Percentiles rank a stretch among this genome's conserved stretches.
Evolutionary conservation across 1,140 invertebrate species (phyloP).

Genomic region (Zaprionus ornatus): DNA sequence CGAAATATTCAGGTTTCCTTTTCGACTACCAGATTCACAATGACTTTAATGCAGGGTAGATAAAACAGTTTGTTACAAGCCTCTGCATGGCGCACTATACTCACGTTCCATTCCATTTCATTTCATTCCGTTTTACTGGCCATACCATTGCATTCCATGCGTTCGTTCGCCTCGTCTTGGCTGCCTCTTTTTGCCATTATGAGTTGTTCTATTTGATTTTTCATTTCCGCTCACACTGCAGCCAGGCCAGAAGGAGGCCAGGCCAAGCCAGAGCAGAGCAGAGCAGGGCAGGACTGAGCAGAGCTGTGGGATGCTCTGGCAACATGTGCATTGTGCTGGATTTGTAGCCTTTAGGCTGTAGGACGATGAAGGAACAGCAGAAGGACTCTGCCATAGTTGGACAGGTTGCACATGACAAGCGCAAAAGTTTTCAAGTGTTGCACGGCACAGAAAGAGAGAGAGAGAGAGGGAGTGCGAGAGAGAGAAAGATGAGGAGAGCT

Average conservation of each 20-base stretch:
- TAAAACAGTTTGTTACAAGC: too few relatives aligned
- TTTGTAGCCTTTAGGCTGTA: slow-evolving; percentile 73
- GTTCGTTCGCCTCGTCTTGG: neutral
- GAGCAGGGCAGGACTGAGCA: neutral
- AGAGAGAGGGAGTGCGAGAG: neutral
- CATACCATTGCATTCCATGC: neutral
- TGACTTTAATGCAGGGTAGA: neutral
- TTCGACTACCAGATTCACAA: neutral
- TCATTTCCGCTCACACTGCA: slow-evolving; percentile 63
- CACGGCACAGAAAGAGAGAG: slow-evolving; percentile 1
- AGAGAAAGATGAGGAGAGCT: neutral
- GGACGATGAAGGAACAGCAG: slow-evolving; percentile 40
- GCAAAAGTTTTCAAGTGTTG: slow-evolving; percentile 74
- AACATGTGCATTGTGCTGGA: slow-evolving; percentile 75
- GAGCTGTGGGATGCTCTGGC: slow-evolving; percentile 12
- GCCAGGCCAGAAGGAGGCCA: neutral
- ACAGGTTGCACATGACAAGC: slow-evolving; percentile 79
- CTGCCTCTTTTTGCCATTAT: slow-evolving; percentile 57
- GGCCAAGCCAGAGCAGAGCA: neutral
- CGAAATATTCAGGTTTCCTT: neutral
- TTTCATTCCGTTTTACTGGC: neutral
- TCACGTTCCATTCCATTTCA: slow-evolving; percentile 11
- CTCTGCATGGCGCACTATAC: too few relatives aligned
- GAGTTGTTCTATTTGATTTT: slow-evolving; percentile 78
- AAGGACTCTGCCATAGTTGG: slow-evolving; percentile 66